Conservation (phyloP, 1,140 invertebrate genomes). For the Sweltsa coloradensis region DNA sequence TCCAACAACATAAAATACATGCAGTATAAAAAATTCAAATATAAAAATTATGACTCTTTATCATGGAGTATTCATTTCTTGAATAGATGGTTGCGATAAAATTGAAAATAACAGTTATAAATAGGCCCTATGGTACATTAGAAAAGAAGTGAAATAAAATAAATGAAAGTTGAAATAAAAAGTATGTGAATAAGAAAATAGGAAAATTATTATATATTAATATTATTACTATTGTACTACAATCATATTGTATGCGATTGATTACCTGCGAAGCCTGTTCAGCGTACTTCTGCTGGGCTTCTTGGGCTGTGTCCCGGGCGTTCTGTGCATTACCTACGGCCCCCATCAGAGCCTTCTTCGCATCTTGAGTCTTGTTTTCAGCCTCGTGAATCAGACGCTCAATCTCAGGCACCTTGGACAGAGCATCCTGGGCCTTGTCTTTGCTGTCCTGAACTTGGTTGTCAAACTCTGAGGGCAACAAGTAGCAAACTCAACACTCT, state of each 20-base stretch:
- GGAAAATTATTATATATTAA: background rate
- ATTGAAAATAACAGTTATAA: too few species aligned
- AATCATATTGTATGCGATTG: too few species aligned
- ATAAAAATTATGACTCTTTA: too few species aligned
- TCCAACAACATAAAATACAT: too few species aligned
- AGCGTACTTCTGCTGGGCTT: constrained; percentile 59
- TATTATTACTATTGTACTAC: constrained; percentile 5
- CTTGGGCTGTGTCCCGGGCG: constrained; percentile 59
- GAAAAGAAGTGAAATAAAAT: too few species aligned
- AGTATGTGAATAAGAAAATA: constrained; percentile 9
- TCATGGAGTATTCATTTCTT: too few species aligned
- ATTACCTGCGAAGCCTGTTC: constrained; percentile 61
- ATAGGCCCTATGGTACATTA: too few species aligned
- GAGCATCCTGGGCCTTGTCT: constrained; percentile 51
- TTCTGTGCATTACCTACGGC: constrained; percentile 66
- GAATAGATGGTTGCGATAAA: too few species aligned
- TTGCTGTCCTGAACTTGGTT: constrained; percentile 72
- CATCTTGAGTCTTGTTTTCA: constrained; percentile 39
- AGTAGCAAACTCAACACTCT: background rate
- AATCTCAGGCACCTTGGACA: constrained; percentile 46
- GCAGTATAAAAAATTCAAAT: too few species aligned
- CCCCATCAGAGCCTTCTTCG: constrained; percentile 42
- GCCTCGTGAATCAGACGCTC: constrained; percentile 48
- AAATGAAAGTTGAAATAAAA: constrained; percentile 16
- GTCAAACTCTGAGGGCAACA: constrained; percentile 66